Base-by-base conservation (phyloP, 1,140 invertebrate species). In the Cyphomyrmex costatus region DNA sequence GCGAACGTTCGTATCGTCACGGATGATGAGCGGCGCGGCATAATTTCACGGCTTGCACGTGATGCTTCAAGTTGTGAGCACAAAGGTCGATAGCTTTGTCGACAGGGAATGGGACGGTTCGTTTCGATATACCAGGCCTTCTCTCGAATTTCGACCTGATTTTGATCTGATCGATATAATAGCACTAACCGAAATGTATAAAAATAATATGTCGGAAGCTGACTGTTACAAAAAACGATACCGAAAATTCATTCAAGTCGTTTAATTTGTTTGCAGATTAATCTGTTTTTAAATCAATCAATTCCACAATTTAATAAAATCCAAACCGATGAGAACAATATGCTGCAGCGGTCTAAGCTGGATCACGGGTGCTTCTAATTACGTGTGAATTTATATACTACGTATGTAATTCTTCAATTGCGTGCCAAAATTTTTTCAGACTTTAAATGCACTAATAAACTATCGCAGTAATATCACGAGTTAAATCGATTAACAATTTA, bases 31-130 rank as follows among this genome's bases (percentile, higher is more conserved):
- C 85, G 76, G 82, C 86, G 61, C 61, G 86, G 91, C 89, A 92
- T 93, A 93, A 93, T 92, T 92, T 93, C 86, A 92, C 87, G 88
- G 86, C 71, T 88, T 79, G 90, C 60, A 84, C 87, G 74, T 77
- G 58, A 77, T 46, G 74, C 33, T 63, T 56, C 56, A 77, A 77
- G 74, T 77, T 46, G 56, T 61, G 74, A 65, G 56, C 21, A 30
- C 42, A 66, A 42, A 65, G 36, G 16, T 63, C 65, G 78, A 80
- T 80, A 56, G 66, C 33, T 80, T 80, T 80, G 65, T 71, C 63
- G 77, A 36, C 49, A 53, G 19, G 10, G 61, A 49, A 78, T 49
- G 16, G 63, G 12, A 56, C 21, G 63, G 12, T 10, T 70, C 33
- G 49, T 56, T 56, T n/a, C 19, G 30, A 51, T 12, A 6, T 2